These are phyloP conservation scores for Cinclus cinclus DNA, from an alignment of 2,113 vertebrate genomes.

Conservation along the genomic window DNA sequence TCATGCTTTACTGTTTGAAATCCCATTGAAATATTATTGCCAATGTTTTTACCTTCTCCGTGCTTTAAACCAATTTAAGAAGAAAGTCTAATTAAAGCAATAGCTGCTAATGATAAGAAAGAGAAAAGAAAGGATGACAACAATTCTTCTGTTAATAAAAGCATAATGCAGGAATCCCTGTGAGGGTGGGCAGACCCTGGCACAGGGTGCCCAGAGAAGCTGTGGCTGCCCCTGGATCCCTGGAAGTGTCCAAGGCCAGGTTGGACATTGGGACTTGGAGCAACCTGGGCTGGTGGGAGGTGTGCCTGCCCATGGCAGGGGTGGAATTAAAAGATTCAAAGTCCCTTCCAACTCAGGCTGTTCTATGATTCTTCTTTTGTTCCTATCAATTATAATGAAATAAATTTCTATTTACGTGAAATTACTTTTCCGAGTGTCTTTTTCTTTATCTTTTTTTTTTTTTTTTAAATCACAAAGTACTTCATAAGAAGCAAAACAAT, in stretches of 20 bases:
- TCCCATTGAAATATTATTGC: not conserved
- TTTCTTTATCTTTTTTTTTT: not conserved
- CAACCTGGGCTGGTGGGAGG: accelerated
- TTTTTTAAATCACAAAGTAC: not conserved
- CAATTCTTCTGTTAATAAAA: not conserved
- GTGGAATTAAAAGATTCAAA: not conserved
- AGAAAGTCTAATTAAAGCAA: not conserved
- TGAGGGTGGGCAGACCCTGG: not conserved
- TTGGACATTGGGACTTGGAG: accelerated
- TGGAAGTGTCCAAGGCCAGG: not conserved
- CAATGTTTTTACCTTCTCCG: not conserved
- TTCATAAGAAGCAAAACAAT: not conserved
- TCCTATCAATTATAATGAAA: not conserved
- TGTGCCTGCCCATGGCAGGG: not conserved
- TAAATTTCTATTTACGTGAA: not conserved
- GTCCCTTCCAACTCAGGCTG: not conserved
- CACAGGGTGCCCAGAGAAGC: not conserved
- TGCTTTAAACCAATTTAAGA: not conserved
- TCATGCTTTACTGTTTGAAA: not conserved
- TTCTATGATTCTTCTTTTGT: not conserved
- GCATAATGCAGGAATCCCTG: not conserved
- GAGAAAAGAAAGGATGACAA: not conserved
- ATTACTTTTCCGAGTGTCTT: not conserved
- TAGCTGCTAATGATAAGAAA: not conserved
- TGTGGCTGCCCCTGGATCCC: not conserved